Conservation (phyloP, 1,140 invertebrate genomes). For the Leptinotarsa lineolata region DNA sequence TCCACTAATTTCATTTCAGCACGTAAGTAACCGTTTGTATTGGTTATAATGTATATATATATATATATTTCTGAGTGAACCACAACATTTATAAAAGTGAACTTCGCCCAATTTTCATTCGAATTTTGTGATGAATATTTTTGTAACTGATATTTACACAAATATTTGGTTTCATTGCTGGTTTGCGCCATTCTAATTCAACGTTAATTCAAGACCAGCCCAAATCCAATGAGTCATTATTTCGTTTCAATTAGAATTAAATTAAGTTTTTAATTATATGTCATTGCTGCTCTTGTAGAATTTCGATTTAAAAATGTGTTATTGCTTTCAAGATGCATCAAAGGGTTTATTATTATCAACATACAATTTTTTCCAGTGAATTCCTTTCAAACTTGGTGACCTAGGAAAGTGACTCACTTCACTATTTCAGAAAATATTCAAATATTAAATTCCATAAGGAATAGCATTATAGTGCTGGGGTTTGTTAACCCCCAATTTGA, state of each 20-base stretch:
- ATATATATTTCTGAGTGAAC: neutral
- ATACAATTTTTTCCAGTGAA: too few species aligned
- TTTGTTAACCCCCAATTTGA: too few species aligned
- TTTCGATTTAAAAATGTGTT: neutral
- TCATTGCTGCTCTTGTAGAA: neutral
- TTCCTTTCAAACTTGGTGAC: too few species aligned
- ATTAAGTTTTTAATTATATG: neutral
- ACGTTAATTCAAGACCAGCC: neutral
- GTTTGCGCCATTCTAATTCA: neutral
- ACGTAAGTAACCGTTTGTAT: constrained; percentile 26
- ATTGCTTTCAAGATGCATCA: neutral
- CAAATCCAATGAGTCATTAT: neutral
- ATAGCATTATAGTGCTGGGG: too few species aligned
- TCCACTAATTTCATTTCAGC: constrained; percentile 23
- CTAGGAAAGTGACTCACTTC: too few species aligned
- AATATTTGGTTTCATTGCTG: neutral
- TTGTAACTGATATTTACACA: neutral
- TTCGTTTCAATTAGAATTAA: neutral
- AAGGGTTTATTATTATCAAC: neutral
- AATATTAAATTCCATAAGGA: constrained; percentile 1
- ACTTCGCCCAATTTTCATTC: neutral
- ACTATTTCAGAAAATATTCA: neutral
- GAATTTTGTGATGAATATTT: neutral
- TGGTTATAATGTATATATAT: neutral
- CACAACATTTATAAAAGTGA: neutral